Base-by-base conservation (phyloP, 64 coral and sea anemone genomes). In the Porites lutea region DNA sequence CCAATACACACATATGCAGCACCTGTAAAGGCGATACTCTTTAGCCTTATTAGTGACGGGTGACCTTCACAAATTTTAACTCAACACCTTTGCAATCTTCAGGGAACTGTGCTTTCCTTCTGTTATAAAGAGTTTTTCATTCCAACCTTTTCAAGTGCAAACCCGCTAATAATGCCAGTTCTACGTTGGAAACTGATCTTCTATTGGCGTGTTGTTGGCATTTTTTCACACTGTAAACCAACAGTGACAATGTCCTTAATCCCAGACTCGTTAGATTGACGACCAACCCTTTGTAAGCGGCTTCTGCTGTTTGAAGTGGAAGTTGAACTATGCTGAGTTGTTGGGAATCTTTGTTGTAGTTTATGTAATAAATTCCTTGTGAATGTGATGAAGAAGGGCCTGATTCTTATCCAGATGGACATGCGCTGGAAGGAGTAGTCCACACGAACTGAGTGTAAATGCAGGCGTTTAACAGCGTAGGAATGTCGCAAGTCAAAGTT, bases 71-170 rank as follows among this genome's bases (percentile, higher is more conserved):
- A 52, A 89, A 78, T 60, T 89, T 54, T 47, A 75, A 89, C 13
- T 89, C 74, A 59, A 59, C 59, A 54, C 58, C 44, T 74, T 76
- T 89, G 48, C 87, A 89, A 50, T 89, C 74, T 18, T 89, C 58
- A 2, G 58, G 88, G 46, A 89, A 89, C 88, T 89, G 88, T 6
- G 75, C 74, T 89, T 89, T 89, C 18, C 68, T 27, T 48, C 37
- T 59, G 20, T 74, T 47, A 27, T 88, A 88, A n/a, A 88, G 72
- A n/a, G 21, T 47, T 77, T 76, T 58, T 50, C 87, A 57, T 45
- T 88, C 87, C 87, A 45, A 44, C 52, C 13, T 49, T 79, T 66
- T 89, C 37, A 15, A 65, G 79, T 22, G 59, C 13, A 49, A 90
- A 80, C 55, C 75, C 75, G n/a, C 55, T 49, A 13, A 90, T 65